Conservation (phyloP, 2,797 vertebrate genomes). For the Silurus aristotelis region DNA sequence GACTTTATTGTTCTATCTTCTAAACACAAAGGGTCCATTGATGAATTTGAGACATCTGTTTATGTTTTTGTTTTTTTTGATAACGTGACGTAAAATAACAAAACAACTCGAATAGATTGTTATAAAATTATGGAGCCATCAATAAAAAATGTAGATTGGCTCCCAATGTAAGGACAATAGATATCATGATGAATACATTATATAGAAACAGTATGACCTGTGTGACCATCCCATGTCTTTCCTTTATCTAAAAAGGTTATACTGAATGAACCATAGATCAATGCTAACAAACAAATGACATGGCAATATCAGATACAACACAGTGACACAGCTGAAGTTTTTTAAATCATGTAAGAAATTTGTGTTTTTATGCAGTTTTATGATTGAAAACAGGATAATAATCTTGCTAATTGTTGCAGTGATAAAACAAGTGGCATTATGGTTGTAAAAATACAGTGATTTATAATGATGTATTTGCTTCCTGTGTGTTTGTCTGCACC, state of each 20-base stretch:
- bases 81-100: conserved; percentile 5
- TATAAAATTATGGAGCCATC: background rate
- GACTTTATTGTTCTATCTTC: conserved; percentile 39
- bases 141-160: background rate
- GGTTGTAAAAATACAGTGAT: conserved; percentile 44
- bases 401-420: conserved; percentile 17
- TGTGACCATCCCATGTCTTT: background rate
- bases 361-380: background rate
- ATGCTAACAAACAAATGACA: conserved; percentile 56
- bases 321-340: background rate
- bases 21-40: conserved; percentile 45
- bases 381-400: background rate
- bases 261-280: background rate
- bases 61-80: background rate
- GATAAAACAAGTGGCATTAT: conserved; percentile 34
- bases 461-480: conserved; percentile 33
- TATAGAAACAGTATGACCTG: background rate
- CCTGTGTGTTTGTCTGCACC: conserved; percentile 45
- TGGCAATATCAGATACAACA: background rate
- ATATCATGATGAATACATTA: background rate
- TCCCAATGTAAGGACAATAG: conserved; percentile 1
- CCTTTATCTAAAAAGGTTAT: background rate
- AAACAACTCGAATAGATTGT: background rate
- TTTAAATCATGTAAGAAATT: background rate
- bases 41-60: conserved; percentile 10